These are phyloP conservation scores for Erythrocebus patas DNA, from an alignment of 2,113 vertebrate genomes.

Conservation along the genomic window DNA sequence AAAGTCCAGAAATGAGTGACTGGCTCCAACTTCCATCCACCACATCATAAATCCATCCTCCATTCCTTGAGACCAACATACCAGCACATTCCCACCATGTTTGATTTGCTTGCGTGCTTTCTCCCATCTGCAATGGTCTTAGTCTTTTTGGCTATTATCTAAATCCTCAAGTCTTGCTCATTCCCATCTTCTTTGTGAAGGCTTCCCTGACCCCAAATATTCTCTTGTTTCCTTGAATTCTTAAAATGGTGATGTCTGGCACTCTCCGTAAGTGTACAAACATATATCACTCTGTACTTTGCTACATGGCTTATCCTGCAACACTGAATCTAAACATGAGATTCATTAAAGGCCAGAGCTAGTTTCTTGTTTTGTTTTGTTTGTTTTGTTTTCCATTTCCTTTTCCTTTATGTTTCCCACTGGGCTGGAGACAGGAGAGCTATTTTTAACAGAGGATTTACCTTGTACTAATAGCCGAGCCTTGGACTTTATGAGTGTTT, in stretches of 20 bases:
- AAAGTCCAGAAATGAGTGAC: not conserved
- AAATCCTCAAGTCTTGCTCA: not conserved
- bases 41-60: not conserved
- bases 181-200: not conserved
- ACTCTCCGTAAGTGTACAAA: not conserved
- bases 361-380: not conserved
- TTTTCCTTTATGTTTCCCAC: not conserved
- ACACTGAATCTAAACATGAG: not conserved
- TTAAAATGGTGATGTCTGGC: not conserved
- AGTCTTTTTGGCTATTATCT: not conserved
- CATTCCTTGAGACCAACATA: not conserved
- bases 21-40: too few species aligned
- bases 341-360: not conserved
- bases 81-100: rapidly evolving
- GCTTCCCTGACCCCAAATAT: not conserved
- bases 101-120: not conserved
- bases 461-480: not conserved
- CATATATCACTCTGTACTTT: not conserved
- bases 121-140: not conserved
- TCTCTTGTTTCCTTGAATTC: not conserved
- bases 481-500: not conserved
- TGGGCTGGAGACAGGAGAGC: not conserved
- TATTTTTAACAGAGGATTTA: not conserved
- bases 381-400: not conserved
- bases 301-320: not conserved